Conservation (phyloP, 1,140 invertebrate species). For the Leptinotarsa texana region DNA sequence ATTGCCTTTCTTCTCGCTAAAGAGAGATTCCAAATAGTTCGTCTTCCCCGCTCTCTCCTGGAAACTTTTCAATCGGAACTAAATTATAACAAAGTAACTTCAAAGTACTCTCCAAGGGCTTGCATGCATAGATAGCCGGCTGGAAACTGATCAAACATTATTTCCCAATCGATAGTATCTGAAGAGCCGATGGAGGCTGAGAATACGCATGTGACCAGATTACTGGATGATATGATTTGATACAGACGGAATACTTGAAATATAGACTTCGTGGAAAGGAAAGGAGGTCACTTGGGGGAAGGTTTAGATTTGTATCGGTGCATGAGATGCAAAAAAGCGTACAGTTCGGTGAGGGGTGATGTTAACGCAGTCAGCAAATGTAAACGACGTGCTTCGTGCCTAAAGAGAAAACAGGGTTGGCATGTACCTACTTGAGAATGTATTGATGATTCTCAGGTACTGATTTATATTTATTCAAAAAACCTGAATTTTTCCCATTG, state of each 20-base stretch:
- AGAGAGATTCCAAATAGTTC: slow-evolving; percentile 30
- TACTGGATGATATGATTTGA: slow-evolving; percentile 3
- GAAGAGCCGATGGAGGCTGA: slow-evolving; percentile 4
- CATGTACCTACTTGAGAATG: too few relatives aligned
- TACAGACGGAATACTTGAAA: background rate
- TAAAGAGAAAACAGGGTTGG: too few relatives aligned
- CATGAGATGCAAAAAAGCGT: background rate
- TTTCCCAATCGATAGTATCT: slow-evolving; percentile 22
- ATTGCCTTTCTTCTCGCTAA: slow-evolving; percentile 41
- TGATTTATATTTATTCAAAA: too few relatives aligned
- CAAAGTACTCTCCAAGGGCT: slow-evolving; percentile 37
- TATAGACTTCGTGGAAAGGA: background rate
- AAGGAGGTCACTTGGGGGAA: background rate
- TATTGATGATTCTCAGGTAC: too few relatives aligned
- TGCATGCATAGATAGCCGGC: slow-evolving; percentile 8
- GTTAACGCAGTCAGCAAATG: too few relatives aligned
- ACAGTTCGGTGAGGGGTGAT: background rate
- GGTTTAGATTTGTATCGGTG: background rate
- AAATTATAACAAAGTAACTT: slow-evolving; percentile 48
- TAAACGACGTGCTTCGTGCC: too few relatives aligned
- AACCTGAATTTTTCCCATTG: too few relatives aligned
- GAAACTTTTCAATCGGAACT: slow-evolving; percentile 48
- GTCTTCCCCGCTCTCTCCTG: slow-evolving; percentile 13
- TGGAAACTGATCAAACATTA: slow-evolving; percentile 26
- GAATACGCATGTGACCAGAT: slow-evolving; percentile 22